Evolutionary conservation across 2,797 vertebrate species (phyloP).

Genomic region (Alcedo quadribrachys): DNA sequence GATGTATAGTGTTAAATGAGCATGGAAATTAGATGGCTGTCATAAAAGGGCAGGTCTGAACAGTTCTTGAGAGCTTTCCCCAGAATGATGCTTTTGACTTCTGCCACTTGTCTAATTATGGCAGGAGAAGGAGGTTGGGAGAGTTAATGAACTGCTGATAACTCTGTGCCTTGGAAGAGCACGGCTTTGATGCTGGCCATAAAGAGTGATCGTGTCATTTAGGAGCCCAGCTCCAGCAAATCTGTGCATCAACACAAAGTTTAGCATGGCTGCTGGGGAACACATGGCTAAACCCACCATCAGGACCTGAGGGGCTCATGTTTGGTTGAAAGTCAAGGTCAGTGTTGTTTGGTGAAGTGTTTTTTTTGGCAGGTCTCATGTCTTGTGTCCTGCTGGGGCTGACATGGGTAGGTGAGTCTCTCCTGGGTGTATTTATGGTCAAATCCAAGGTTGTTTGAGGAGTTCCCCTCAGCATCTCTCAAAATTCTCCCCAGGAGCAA

Average conservation of each 20-base stretch:
- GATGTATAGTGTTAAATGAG: background rate
- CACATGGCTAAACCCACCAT: accelerated
- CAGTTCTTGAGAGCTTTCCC: constrained; percentile 50
- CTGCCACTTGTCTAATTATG: background rate
- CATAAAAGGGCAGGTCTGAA: constrained; percentile 51
- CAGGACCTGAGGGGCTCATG: background rate
- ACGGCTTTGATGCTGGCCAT: background rate
- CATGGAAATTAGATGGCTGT: constrained; percentile 56
- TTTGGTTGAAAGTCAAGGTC: background rate
- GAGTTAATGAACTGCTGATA: constrained; percentile 44
- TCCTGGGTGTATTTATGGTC: background rate
- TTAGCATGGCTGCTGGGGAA: background rate
- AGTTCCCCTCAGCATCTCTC: background rate
- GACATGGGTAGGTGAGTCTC: background rate
- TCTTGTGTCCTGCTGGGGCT: background rate
- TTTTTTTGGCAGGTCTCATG: background rate
- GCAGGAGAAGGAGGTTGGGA: background rate
- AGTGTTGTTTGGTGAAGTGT: background rate
- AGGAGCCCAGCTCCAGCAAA: background rate
- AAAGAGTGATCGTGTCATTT: background rate
- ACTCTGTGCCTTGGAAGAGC: background rate
- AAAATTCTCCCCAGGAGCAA: background rate
- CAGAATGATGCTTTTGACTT: constrained; percentile 36
- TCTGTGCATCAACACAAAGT: background rate
- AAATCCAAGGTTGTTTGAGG: background rate